Evolutionary conservation across 2,888 invertebrate species (phyloP).

Genomic region (Dusona sp.): DNA sequence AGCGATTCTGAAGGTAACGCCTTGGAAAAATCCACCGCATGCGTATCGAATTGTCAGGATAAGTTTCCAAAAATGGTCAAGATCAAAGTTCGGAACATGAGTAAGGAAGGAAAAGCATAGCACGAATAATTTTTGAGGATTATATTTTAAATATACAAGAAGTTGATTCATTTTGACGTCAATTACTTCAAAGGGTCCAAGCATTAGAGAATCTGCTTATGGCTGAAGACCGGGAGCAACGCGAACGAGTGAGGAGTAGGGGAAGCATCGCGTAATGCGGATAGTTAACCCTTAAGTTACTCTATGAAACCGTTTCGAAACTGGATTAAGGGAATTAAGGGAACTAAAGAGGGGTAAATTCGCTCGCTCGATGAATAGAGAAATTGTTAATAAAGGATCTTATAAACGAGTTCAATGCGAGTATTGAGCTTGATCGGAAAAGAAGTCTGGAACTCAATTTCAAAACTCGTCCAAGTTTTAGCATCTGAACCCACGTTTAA

Average conservation of each 20-base stretch:
- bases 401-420: neutral
- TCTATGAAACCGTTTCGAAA: neutral
- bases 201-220: neutral
- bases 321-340: neutral
- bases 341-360: neutral
- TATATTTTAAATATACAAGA: neutral
- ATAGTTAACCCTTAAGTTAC: neutral
- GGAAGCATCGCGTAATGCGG: too few species aligned
- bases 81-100: neutral
- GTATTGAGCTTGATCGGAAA: neutral
- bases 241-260: neutral
- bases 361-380: neutral
- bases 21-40: neutral
- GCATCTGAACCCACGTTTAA: neutral
- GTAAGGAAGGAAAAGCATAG: neutral
- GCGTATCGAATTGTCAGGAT: too few species aligned
- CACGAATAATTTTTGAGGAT: neutral
- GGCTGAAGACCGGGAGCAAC: neutral
- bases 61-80: neutral
- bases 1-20: too few species aligned
- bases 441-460: neutral
- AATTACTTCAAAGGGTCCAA: neutral
- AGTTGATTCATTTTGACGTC: neutral
- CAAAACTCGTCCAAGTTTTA: neutral
- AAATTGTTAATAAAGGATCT: neutral